phyloP scores from a whole-genome alignment of 2,797 vertebrate genomes.

The Numenius phaeopus region DNA sequence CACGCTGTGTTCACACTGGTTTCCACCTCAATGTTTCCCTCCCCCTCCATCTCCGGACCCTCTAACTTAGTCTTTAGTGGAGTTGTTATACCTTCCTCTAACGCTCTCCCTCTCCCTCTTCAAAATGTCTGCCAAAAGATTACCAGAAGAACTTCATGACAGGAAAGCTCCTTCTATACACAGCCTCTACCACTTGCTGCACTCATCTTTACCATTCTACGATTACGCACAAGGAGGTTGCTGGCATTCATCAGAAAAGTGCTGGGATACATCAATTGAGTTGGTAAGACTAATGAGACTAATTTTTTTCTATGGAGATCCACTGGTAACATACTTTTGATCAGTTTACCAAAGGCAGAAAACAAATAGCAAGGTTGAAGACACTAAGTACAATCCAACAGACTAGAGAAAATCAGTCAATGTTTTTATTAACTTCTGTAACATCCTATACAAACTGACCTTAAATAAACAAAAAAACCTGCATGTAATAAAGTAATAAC shows the following conservation, averaged over 20 bases:
- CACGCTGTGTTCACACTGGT: not conserved
- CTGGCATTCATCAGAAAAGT: not conserved
- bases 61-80: not conserved
- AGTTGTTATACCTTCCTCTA: not conserved
- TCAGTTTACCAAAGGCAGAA: not conserved
- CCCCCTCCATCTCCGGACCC: accelerated
- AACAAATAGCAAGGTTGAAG: constrained; percentile 32
- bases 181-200: not conserved
- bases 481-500: not conserved
- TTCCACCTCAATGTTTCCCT: accelerated
- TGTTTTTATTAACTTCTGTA: not conserved
- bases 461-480: not conserved
- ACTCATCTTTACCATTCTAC: not conserved
- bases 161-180: not conserved
- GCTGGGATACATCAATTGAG: not conserved
- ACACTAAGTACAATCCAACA: not conserved
- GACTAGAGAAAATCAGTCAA: not conserved
- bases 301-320: not conserved
- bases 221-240: not conserved
- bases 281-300: not conserved
- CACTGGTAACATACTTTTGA: not conserved
- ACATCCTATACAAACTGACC: not conserved
- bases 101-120: not conserved
- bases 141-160: not conserved
- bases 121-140: not conserved